Conservation (phyloP, 2,113 vertebrate genomes). For the Cyrtonyx montezumae region DNA sequence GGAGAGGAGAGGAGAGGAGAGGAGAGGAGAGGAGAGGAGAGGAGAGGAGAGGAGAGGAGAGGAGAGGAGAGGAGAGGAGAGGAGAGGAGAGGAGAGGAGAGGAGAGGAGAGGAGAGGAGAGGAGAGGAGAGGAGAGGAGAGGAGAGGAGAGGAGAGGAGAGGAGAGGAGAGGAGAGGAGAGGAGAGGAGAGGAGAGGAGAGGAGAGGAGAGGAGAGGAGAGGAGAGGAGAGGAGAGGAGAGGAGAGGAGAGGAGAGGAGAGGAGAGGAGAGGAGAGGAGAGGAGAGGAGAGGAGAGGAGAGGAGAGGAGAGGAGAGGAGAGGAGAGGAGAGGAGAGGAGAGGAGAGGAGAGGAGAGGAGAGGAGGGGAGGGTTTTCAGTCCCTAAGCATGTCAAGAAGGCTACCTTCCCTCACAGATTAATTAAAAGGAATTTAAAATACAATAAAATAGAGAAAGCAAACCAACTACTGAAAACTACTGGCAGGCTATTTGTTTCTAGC, state of each 20-base stretch:
- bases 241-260: background rate
- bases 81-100: background rate
- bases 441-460: constrained; percentile 33
- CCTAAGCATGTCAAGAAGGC: constrained; percentile 25
- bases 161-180: background rate
- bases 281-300: background rate
- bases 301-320: background rate
- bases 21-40: background rate
- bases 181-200: background rate
- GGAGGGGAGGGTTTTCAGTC: constrained; percentile 12
- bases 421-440: constrained; percentile 56
- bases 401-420: constrained; percentile 46
- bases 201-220: background rate
- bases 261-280: background rate
- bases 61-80: too few relatives aligned
- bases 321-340: background rate
- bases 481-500: background rate
- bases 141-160: background rate
- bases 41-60: background rate
- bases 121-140: background rate
- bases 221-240: background rate
- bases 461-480: constrained; percentile 11
- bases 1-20: too few relatives aligned
- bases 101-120: background rate
- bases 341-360: background rate